Conservation (phyloP, 2,797 vertebrate species). For the Enteromius viviparus region DNA sequence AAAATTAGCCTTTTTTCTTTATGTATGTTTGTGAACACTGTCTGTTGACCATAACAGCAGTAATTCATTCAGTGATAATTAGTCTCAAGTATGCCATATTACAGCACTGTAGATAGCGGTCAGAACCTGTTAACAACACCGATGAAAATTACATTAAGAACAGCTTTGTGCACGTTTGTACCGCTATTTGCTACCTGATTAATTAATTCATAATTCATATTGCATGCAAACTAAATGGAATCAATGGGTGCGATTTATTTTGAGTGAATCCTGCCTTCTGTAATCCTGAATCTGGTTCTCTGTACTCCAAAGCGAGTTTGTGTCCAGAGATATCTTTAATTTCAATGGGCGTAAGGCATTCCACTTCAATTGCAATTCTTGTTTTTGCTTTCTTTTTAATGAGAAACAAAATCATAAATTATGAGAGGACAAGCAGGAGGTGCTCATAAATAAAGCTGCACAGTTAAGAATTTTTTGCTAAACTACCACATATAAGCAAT, state of each 20-base stretch:
- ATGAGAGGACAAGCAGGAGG: not conserved
- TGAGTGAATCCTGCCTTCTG: not conserved
- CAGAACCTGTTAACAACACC: not conserved
- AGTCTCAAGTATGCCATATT: not conserved
- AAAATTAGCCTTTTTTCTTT: not conserved
- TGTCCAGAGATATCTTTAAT: not conserved
- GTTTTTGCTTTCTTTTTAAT: slow-evolving; percentile 20
- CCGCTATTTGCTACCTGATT: not conserved
- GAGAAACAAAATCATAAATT: slow-evolving; percentile 21
- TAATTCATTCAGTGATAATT: not conserved
- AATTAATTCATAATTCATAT: not conserved
- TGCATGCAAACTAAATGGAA: not conserved
- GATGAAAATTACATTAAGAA: not conserved
- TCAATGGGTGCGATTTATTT: not conserved
- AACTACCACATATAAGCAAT: not conserved
- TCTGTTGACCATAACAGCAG: not conserved
- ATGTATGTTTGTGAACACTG: not conserved
- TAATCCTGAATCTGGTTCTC: too few relatives aligned
- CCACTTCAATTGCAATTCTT: not conserved
- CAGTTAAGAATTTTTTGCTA: not conserved
- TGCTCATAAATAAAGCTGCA: not conserved
- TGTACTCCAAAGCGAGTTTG: not conserved
- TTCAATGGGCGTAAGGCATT: slow-evolving; percentile 3
- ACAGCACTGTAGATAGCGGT: not conserved
- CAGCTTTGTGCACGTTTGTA: not conserved